These are phyloP conservation scores for Gambusia affinis DNA, from an alignment of 2,113 vertebrate genomes.

Conservation along the genomic window DNA sequence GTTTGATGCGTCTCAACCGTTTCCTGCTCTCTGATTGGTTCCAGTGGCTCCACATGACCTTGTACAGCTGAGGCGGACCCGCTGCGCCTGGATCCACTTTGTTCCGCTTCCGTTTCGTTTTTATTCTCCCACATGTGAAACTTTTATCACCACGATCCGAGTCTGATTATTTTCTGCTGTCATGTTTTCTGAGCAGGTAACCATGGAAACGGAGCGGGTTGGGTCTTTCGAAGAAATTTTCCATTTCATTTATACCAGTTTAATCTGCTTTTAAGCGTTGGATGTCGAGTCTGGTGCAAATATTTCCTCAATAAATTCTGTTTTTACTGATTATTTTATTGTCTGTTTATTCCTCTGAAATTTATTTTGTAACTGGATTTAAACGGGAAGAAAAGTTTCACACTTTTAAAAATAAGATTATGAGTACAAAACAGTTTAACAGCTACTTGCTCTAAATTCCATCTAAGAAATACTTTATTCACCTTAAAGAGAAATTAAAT, in stretches of 20 bases:
- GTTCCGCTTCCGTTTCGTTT: background rate
- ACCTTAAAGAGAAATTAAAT: too few relatives aligned
- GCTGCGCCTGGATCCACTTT: background rate
- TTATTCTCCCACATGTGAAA: too few relatives aligned
- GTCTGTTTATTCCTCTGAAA: background rate
- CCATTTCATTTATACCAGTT: too few relatives aligned
- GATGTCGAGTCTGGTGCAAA: background rate
- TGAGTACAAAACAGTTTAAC: too few relatives aligned
- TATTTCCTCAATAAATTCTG: background rate
- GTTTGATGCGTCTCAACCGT: background rate
- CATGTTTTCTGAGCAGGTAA: background rate
- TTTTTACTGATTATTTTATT: background rate
- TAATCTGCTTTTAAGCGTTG: background rate
- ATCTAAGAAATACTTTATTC: too few relatives aligned
- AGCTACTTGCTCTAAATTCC: too few relatives aligned
- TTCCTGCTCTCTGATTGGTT: conserved; percentile 46
- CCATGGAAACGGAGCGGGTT: background rate
- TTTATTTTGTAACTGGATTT: too few relatives aligned
- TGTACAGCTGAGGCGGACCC: conserved; percentile 75
- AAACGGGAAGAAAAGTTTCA: too few relatives aligned
- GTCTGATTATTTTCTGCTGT: too few relatives aligned
- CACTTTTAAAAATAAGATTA: too few relatives aligned
- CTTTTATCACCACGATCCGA: too few relatives aligned
- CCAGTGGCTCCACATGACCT: conserved; percentile 80
- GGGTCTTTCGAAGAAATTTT: background rate